These are phyloP conservation scores for Carpatolechia fugitivella DNA, from an alignment of 2,888 invertebrate genomes.

Conservation along the genomic window DNA sequence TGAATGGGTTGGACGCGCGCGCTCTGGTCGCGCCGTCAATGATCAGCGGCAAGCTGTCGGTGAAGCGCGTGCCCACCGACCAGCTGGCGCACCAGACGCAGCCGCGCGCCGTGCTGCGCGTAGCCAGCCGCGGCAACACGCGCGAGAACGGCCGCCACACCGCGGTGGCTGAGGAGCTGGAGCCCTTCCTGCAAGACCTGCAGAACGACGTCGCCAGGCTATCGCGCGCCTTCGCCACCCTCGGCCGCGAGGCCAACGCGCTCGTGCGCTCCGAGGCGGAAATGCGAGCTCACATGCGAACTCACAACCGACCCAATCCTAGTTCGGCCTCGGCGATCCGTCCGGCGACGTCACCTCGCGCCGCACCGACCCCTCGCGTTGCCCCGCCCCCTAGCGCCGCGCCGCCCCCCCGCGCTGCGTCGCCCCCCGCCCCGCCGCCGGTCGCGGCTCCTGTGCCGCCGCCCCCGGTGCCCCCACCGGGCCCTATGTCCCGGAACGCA, in stretches of 20 bases:
- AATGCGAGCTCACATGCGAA: conserved; percentile 44
- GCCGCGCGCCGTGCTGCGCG: conserved; percentile 65
- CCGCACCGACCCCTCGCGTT: neutral
- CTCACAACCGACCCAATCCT: conserved; percentile 26
- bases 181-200: conserved; percentile 56
- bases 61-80: conserved; percentile 57
- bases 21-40: conserved; percentile 49
- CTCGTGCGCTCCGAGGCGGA: conserved; percentile 49
- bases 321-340: conserved; percentile 11
- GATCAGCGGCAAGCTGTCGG: conserved; percentile 55
- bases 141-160: conserved; percentile 28
- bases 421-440: conserved; percentile 4
- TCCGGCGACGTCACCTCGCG: conserved; percentile 18
- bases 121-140: conserved; percentile 55
- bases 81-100: conserved; percentile 45
- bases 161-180: conserved; percentile 39
- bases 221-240: conserved; percentile 56
- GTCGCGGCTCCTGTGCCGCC: neutral
- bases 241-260: conserved; percentile 55
- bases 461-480: neutral
- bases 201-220: conserved; percentile 59
- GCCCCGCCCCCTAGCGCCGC: neutral
- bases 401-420: conserved; percentile 18
- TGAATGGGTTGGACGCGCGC: conserved; percentile 52
- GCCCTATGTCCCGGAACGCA: conserved; percentile 50